phyloP scores from a whole-genome alignment of 2,797 vertebrate genomes.

The Carduelis carduelis region DNA sequence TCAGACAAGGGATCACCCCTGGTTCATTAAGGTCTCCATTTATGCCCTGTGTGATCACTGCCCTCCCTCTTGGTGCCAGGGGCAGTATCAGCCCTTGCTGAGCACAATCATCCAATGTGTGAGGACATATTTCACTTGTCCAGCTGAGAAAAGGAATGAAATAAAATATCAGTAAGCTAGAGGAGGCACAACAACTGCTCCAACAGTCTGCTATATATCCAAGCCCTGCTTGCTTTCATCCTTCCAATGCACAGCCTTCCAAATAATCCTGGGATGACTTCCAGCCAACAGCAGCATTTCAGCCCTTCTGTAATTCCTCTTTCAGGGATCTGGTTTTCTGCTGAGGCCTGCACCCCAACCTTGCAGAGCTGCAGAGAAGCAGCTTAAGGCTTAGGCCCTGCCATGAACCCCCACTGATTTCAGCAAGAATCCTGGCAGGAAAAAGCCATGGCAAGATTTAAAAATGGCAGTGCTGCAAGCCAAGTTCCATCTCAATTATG shows the following conservation, averaged over 20 bases:
- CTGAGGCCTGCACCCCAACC: not conserved
- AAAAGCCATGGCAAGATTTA: not conserved
- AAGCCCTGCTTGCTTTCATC: not conserved
- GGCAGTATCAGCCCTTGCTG: not conserved
- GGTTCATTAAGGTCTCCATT: not conserved
- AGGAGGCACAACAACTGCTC: not conserved
- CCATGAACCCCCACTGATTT: not conserved
- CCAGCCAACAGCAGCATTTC: not conserved
- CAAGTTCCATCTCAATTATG: not conserved
- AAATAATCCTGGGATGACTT: not conserved
- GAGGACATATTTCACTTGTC: not conserved
- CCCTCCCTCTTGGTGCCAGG: not conserved
- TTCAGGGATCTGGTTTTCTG: not conserved
- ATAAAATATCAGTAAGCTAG: not conserved
- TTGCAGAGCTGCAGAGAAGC: not conserved
- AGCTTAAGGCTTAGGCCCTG: not conserved
- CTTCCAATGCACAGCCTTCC: constrained; percentile 39
- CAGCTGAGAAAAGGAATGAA: not conserved
- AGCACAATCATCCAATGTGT: not conserved
- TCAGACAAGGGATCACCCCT: too few species aligned
- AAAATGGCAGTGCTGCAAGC: not conserved
- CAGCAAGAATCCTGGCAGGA: not conserved
- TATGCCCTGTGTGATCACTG: not conserved
- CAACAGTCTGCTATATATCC: not conserved
- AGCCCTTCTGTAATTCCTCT: constrained; percentile 6